Evolutionary conservation across 2,113 vertebrate genomes (phyloP), one percentile per base, ranked within the genome.

Genomic region (Nycticorax nycticorax): DNA sequence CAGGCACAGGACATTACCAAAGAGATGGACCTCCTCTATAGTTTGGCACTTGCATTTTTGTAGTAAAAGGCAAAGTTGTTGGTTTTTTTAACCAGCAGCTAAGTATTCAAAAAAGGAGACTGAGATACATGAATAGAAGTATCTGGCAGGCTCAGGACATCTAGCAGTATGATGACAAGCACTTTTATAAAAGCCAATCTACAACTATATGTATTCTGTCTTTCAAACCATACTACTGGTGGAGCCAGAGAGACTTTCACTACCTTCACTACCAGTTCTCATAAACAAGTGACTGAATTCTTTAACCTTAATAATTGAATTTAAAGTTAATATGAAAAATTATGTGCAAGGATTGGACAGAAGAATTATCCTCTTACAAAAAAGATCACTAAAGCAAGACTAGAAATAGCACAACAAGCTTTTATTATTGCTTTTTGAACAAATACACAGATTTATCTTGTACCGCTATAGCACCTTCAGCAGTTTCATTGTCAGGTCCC

Each of bases 401-500:
- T 39, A 87, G 48, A 69, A 92, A 82, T 9, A 92, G 76, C 52
- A 82, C 39, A 92, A 68, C 47, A 91, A 92, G 66, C 69, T 23
- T 64, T 75, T 93, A 75, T 85, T 87, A 85, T 35, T 82, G 77
- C 86, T 69, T 85, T 93, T n/a, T 92, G 50, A 96, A 77, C 47
- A 50, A 91, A 95, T 63, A 92, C 69, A 93, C 30, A 95, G 41
- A 94, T 95, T 95, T 56, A 85, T 95, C 89, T 96, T 95, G 60
- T 94, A 89, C 35, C 9, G 2, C 68, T 95, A 81, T 6, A 85
- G 76, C 86, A 96, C 80, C 81, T 97, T 96, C 92, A 89, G 76
- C 92, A 39, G 53, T 93, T 97, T 94, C 84, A 85, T 85, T 95
- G 89, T 97, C 95, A 93, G 91, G 73, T 95, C 83, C 94, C 90